Percentiles rank a stretch among this genome's conserved stretches.
Evolutionary conservation across 2,113 vertebrate genomes (phyloP).

Genomic region (Cygnus atratus): DNA sequence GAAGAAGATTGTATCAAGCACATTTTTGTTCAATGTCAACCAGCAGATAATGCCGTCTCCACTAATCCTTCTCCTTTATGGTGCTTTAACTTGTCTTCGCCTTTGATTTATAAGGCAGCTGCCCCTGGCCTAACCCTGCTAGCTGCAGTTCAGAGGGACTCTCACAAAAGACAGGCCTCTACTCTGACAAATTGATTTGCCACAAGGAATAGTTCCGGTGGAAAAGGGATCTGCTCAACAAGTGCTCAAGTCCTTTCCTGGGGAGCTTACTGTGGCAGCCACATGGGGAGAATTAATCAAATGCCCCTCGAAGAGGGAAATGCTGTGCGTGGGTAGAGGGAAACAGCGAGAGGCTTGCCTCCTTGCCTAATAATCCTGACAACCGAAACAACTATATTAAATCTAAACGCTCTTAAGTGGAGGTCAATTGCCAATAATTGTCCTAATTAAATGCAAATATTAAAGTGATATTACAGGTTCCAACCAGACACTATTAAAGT

Average conservation of each 20-base stretch:
- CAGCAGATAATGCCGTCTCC: slow-evolving; percentile 28
- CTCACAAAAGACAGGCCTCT: slow-evolving; percentile 57
- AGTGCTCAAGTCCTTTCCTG: slow-evolving; percentile 45
- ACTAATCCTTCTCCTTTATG: slow-evolving; percentile 24
- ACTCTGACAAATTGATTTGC: slow-evolving; percentile 66
- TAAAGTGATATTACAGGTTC: slow-evolving; percentile 35
- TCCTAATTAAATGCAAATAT: slow-evolving; percentile 68
- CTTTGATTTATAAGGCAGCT: slow-evolving; percentile 67
- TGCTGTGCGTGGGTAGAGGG: not conserved
- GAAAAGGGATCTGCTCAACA: slow-evolving; percentile 38
- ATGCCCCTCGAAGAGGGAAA: not conserved
- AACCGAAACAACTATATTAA: not conserved
- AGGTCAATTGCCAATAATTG: slow-evolving; percentile 69
- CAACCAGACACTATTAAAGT: slow-evolving; percentile 1
- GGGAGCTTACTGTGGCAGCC: not conserved
- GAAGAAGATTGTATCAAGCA: slow-evolving; percentile 20
- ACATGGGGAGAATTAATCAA: not conserved
- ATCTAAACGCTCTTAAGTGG: slow-evolving; percentile 39
- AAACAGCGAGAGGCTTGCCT: not conserved
- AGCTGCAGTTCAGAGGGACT: slow-evolving; percentile 62
- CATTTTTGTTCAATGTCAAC: slow-evolving; percentile 17
- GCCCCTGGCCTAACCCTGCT: slow-evolving; percentile 64
- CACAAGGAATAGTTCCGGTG: slow-evolving; percentile 50
- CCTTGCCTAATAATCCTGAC: not conserved
- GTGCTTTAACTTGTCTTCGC: slow-evolving; percentile 45